Percentiles rank a stretch among this genome's conserved stretches.
Evolutionary conservation across 2,888 invertebrate genomes (phyloP).

Genomic region (Nomada fucata): DNA sequence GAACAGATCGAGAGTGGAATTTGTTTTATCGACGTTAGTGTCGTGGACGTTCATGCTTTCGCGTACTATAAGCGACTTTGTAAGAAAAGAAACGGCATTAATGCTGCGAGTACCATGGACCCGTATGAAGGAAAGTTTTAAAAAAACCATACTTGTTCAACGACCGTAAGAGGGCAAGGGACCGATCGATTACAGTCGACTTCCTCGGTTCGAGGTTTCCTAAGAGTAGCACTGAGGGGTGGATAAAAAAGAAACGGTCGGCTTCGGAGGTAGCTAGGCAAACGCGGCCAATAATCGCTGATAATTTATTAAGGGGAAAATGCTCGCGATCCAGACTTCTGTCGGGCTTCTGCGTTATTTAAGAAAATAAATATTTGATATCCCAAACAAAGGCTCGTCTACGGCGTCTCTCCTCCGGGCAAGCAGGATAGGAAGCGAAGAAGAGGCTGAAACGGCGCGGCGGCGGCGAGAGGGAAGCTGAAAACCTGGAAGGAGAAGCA

Average conservation of each 20-base stretch:
- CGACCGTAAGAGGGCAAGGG: conserved; percentile 15
- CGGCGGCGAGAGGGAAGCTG: conserved; percentile 56
- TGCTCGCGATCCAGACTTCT: conserved; percentile 61
- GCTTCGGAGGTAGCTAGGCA: conserved; percentile 57
- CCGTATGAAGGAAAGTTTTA: neutral
- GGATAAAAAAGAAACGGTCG: conserved; percentile 21
- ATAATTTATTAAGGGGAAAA: conserved; percentile 77
- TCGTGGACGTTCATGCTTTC: no score
- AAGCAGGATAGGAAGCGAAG: conserved; percentile 43
- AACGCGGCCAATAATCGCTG: conserved; percentile 76
- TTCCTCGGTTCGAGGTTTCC: conserved; percentile 23
- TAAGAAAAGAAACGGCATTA: no score
- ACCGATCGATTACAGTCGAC: conserved; percentile 39
- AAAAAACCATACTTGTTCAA: neutral
- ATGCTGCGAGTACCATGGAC: no score
- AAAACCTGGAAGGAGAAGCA: conserved; percentile 57
- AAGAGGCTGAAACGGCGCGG: conserved; percentile 48
- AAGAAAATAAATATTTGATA: conserved; percentile 79
- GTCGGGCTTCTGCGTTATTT: conserved; percentile 70
- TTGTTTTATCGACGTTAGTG: no score
- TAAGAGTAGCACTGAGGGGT: neutral
- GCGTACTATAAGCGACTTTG: no score
- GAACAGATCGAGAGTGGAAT: no score
- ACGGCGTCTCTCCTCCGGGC: conserved; percentile 39
- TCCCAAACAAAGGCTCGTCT: conserved; percentile 74